Conservation (phyloP, 2,113 vertebrate genomes). For the Oryzias curvinotus region DNA sequence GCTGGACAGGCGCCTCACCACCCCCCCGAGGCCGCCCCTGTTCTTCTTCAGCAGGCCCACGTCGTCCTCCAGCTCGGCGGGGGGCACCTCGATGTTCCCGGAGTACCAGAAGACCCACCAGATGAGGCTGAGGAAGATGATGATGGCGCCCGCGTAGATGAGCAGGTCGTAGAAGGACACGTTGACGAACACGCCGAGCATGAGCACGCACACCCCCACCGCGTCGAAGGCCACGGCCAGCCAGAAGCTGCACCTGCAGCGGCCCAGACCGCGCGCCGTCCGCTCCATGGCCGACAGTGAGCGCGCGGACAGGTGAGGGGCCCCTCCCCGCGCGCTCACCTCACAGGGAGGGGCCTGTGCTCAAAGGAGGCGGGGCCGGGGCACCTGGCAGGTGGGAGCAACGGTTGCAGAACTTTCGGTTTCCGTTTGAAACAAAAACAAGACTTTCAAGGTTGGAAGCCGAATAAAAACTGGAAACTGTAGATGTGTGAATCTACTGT, state of each 20-base stretch:
- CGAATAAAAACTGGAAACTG: too few species aligned
- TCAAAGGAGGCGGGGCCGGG: neutral
- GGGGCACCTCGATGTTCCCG: conserved; percentile 87
- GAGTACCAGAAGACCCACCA: conserved; percentile 97
- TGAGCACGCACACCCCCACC: conserved; percentile 78
- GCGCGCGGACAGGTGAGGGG: conserved; percentile 54
- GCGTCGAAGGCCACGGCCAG: conserved; percentile 85
- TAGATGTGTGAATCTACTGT: too few species aligned
- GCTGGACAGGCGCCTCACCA: conserved; percentile 63
- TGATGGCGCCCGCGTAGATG: conserved; percentile 86
- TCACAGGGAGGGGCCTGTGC: neutral
- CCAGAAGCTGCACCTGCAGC: conserved; percentile 85
- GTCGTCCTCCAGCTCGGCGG: conserved; percentile 75
- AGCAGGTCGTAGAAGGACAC: conserved; percentile 86
- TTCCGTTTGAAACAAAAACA: too few species aligned
- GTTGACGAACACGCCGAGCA: conserved; percentile 77
- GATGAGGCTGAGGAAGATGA: conserved; percentile 89
- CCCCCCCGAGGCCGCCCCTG: conserved; percentile 35
- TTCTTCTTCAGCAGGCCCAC: conserved; percentile 66
- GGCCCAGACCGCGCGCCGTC: conserved; percentile 70
- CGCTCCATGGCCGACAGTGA: conserved; percentile 41
- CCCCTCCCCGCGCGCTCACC: neutral
- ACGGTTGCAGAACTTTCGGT: too few species aligned
- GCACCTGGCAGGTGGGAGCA: neutral
- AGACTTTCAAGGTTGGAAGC: too few species aligned